Percentiles rank a stretch among this genome's conserved stretches.
Conservation (phyloP, 2,113 vertebrate genomes). For the Pyxicephalus adspersus region DNA sequence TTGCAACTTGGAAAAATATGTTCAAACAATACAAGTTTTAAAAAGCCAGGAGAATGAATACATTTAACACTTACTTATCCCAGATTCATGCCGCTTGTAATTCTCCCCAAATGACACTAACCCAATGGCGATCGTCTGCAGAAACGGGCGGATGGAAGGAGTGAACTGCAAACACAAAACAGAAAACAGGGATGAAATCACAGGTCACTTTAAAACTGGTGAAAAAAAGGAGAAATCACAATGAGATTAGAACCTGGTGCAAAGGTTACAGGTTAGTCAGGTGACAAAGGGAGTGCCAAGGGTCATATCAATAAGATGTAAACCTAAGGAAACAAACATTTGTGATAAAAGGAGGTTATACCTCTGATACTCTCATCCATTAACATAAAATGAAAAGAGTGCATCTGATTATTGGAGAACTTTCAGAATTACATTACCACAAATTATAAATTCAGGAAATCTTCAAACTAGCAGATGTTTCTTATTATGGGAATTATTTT, state of each 20-base stretch:
- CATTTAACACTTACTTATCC: slow-evolving; percentile 77
- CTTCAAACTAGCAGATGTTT: too few relatives aligned
- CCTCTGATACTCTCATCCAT: too few relatives aligned
- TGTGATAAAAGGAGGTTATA: too few relatives aligned
- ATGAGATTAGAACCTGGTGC: not conserved
- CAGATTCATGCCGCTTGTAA: slow-evolving; percentile 83
- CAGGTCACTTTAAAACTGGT: not conserved
- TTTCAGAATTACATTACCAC: too few relatives aligned
- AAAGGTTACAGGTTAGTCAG: not conserved
- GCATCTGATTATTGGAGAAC: too few relatives aligned
- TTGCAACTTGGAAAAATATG: not conserved
- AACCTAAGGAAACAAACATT: not conserved
- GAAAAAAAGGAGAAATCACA: not conserved
- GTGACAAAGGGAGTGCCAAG: not conserved
- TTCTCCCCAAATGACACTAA: slow-evolving; percentile 91
- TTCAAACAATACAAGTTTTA: too few relatives aligned
- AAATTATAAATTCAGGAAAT: too few relatives aligned
- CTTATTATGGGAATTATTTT: too few relatives aligned
- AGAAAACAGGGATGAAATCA: not conserved
- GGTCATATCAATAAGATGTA: not conserved
- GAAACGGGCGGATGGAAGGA: slow-evolving; percentile 84
- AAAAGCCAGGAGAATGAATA: too few relatives aligned
- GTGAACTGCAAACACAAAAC: slow-evolving; percentile 74
- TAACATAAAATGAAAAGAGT: too few relatives aligned
- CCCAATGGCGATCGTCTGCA: slow-evolving; percentile 88